Base-by-base conservation (phyloP, 2,888 invertebrate genomes). In the Ctena decussata region DNA sequence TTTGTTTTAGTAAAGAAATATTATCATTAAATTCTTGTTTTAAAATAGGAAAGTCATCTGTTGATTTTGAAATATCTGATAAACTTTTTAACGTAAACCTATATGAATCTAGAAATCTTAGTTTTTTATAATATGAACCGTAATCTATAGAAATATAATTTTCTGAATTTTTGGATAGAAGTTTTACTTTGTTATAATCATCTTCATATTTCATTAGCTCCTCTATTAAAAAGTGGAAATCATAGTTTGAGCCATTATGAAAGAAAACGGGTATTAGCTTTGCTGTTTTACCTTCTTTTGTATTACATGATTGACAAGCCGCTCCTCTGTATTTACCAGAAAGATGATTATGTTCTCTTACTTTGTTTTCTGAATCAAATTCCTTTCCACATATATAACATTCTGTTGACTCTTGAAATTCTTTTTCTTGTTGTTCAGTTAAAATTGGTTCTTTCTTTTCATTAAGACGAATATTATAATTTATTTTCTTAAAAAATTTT, bases 71-170 rank as follows among this genome's bases (percentile, higher is more conserved):
- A 49, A 77, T 35, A 60, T 72, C 73, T 37, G 72, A 41, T 80
- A 84, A 77, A 44, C 69, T 30, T 77, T 81, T 18, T 18, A 44
- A 8, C 18, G 18, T 12, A 44, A 12, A 12, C 44, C 44, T 18
- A 12, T 12, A 44, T 8, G 44, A 44, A 18, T 44, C 44, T 44
- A 44, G 8, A 44, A 44, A 44, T 77, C 78, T 82, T 79, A 76
- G 53, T 76, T 82, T 79, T 73, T 53, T 78, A 85, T 77, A 65
- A 72, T 73, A 74, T 70, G 57, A 53, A n/a, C n/a, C n/a, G n/a
- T n/a, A n/a, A 65, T 80, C 73, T 41, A 89, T 85, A 18, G 84
- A 86, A 24, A 90, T 90, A 70, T 88, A 91, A 32, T 86, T 89
- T 84, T 90, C 88, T 70, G 82, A 74, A 53, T 82, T 90, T 44